These are phyloP conservation scores for Iselma pallidipennis DNA, from an alignment of 2,888 invertebrate genomes.

Conservation along the genomic window DNA sequence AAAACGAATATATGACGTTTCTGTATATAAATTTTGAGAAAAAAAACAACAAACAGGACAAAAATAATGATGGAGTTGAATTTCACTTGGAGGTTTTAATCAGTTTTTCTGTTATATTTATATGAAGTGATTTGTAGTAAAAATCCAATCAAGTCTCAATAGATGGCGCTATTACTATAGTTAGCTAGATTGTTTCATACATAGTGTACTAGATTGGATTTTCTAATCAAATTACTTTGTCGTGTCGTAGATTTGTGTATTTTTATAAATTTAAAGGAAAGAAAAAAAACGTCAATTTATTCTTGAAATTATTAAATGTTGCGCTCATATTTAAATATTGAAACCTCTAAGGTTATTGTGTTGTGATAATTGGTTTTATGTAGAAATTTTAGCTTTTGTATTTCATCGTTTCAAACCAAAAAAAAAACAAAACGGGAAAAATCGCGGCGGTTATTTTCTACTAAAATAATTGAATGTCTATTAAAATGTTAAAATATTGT, in stretches of 20 bases:
- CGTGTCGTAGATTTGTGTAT: background rate
- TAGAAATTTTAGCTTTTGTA: constrained; percentile 3
- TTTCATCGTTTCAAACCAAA: background rate
- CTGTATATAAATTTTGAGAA: no score
- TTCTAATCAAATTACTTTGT: background rate
- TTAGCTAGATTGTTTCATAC: background rate
- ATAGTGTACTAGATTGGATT: background rate
- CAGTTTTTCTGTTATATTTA: background rate
- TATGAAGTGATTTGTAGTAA: no score
- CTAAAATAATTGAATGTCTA: no score
- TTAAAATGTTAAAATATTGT: no score
- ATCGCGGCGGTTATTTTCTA: background rate
- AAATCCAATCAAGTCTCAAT: background rate
- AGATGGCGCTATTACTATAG: background rate
- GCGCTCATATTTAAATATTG: background rate
- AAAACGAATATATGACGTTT: no score
- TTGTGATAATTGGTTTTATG: constrained; percentile 14
- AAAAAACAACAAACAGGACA: no score
- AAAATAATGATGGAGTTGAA: background rate
- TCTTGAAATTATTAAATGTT: background rate
- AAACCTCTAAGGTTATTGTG: constrained; percentile 12
- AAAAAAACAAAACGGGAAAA: no score
- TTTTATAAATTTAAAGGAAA: background rate
- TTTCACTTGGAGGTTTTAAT: background rate
- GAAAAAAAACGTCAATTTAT: background rate